These are phyloP conservation scores for Aphaenogaster ashmeadi DNA, from an alignment of 1,140 invertebrate species.

Conservation along the genomic window DNA sequence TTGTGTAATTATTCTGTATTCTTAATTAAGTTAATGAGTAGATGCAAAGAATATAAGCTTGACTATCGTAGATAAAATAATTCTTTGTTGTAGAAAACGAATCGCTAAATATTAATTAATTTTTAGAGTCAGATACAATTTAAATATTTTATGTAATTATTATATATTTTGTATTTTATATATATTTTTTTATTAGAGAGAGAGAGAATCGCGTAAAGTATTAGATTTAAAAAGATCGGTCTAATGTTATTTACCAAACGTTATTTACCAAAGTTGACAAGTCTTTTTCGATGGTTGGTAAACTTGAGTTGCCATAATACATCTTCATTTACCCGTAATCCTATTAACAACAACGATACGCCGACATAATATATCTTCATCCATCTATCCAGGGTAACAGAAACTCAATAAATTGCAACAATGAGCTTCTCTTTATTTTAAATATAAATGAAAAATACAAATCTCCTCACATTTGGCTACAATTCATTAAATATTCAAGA, in stretches of 20 bases:
- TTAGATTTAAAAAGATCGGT: background rate
- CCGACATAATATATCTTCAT: constrained; percentile 56
- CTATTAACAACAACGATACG: constrained; percentile 44
- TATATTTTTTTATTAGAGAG: constrained; percentile 1
- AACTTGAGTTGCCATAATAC: constrained; percentile 36
- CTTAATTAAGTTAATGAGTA: background rate
- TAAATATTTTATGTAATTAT: background rate
- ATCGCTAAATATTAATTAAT: background rate
- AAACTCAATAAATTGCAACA: constrained; percentile 51
- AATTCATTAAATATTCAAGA: background rate
- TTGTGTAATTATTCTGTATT: background rate
- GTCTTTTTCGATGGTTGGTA: constrained; percentile 10
- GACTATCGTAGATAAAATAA: background rate
- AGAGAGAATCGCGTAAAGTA: background rate
- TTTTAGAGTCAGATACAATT: background rate
- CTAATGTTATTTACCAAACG: constrained; percentile 10
- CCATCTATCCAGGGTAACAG: constrained; percentile 29
- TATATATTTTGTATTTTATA: background rate
- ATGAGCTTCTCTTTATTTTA: constrained; percentile 29
- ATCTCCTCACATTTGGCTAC: background rate
- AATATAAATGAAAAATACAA: background rate
- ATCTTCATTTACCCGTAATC: constrained; percentile 56
- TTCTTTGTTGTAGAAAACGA: background rate
- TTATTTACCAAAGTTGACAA: constrained; percentile 36
- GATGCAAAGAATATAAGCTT: background rate